Evolutionary conservation across 23 tunicate genomes (phyloP), one percentile per base, ranked within the genome.

Genomic region (Ascidia mentula): DNA sequence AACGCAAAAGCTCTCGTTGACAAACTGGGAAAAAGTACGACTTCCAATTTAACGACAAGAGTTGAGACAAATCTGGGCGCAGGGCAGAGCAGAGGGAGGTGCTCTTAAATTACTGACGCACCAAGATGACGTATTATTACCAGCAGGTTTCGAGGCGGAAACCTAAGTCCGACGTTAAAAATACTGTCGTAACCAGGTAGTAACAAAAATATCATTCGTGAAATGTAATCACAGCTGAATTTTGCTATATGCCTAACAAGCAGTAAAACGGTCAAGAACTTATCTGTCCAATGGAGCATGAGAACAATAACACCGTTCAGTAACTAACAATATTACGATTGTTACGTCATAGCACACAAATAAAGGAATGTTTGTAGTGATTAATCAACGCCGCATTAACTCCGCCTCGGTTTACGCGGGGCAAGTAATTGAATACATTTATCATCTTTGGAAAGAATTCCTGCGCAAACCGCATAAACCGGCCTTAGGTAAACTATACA

Each of bases 11-110:
- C n/a, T n/a, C n/a, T n/a, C n/a, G n/a, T n/a, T n/a, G n/a, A n/a
- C n/a, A n/a, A n/a, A n/a, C 65, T 3, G 65, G 24, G 65, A 5
- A 53, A 53, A 9, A 26, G 7, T 28, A 28, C 7, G 65, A 53
- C 24, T 53, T 53, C 65, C 65, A 53, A 53, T 53, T 53, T 53
- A 26, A 53, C 65, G 65, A 28, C 65, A n/a, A n/a, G n/a, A n/a
- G 65, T 26, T 53, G 28, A 1, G 65, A 3, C 22, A 53, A 53
- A 5, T 53, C 24, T 26, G 65, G 65, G 65, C 4, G 65, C 4
- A 28, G 12, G 12, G 65, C 65, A 53, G 65, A 26, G 65, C 65
- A 1, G 65, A 9, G 65, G 65, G 65, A 53, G 65, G 65, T 28
- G 65, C 28, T 53, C 24, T 53, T 9, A 9, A 53, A 53, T 53